Evolutionary conservation across 2,888 invertebrate genomes (phyloP).

Genomic region (Malthinus flaveolus): DNA sequence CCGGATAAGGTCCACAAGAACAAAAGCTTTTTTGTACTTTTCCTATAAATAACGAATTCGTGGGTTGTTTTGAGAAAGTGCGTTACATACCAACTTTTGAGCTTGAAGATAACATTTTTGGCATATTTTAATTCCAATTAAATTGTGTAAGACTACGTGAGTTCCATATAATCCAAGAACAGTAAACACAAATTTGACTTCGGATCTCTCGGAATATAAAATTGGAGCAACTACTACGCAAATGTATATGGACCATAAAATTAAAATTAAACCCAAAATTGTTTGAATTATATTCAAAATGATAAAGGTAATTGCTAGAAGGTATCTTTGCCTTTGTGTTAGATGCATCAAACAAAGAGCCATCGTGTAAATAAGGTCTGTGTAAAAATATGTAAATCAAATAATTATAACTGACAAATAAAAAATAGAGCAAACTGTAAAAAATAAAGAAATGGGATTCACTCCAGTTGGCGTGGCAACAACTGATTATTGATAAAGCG

Average conservation of each 20-base stretch:
- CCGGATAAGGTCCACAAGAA: constrained; percentile 49
- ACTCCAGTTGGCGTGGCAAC: constrained; percentile 5
- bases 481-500: constrained; percentile 24
- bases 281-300: constrained; percentile 45
- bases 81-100: constrained; percentile 43
- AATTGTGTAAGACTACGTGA: constrained; percentile 48
- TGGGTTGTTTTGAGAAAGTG: neutral
- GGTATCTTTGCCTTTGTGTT: constrained; percentile 41
- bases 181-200: constrained; percentile 50
- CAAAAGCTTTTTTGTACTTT: constrained; percentile 50
- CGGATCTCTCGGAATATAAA: constrained; percentile 50
- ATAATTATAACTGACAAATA: constrained; percentile 6
- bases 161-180: constrained; percentile 50
- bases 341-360: constrained; percentile 44
- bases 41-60: constrained; percentile 40
- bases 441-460: neutral
- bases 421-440: neutral
- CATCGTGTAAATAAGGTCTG: constrained; percentile 32
- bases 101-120: constrained; percentile 49
- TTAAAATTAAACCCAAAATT: constrained; percentile 45
- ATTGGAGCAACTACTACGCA: constrained; percentile 46
- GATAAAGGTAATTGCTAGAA: constrained; percentile 41
- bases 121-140: constrained; percentile 49
- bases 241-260: constrained; percentile 47
- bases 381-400: constrained; percentile 2